Evolutionary conservation across 2,113 vertebrate species (phyloP).

Genomic region (Daphoenositta chrysoptera): DNA sequence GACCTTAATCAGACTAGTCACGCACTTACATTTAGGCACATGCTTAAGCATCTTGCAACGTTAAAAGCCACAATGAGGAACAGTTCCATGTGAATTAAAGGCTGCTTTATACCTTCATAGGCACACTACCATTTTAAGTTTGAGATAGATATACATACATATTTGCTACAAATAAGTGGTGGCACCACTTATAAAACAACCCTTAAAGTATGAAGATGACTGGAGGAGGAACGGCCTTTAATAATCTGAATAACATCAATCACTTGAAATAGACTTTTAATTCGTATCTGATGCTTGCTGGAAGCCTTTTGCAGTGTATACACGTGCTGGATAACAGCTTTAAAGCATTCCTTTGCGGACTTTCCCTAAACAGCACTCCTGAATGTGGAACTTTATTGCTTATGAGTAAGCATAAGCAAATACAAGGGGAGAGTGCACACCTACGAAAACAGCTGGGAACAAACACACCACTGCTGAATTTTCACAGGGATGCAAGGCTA

Average conservation of each 20-base stretch:
- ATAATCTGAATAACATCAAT: background rate
- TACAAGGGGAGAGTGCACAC: background rate
- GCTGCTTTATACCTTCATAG: background rate
- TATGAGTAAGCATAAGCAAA: constrained; percentile 58
- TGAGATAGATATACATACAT: background rate
- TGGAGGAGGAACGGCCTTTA: background rate
- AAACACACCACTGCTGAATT: constrained; percentile 7
- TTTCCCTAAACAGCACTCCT: constrained; percentile 46
- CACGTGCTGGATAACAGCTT: background rate
- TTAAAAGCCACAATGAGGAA: background rate
- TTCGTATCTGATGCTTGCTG: background rate
- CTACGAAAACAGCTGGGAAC: constrained; percentile 24
- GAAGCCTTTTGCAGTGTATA: background rate
- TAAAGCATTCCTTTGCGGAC: background rate
- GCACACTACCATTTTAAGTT: background rate
- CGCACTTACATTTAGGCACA: background rate
- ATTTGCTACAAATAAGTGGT: background rate
- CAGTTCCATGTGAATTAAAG: background rate
- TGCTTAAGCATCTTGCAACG: background rate
- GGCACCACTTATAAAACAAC: background rate
- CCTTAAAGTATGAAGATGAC: background rate
- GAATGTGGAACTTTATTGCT: constrained; percentile 22
- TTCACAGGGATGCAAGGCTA: constrained; percentile 2
- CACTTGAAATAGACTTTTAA: background rate
- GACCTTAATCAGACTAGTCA: background rate